Evolutionary conservation across 2,113 vertebrate genomes (phyloP).

Genomic region (Pristiophorus japonicus): DNA sequence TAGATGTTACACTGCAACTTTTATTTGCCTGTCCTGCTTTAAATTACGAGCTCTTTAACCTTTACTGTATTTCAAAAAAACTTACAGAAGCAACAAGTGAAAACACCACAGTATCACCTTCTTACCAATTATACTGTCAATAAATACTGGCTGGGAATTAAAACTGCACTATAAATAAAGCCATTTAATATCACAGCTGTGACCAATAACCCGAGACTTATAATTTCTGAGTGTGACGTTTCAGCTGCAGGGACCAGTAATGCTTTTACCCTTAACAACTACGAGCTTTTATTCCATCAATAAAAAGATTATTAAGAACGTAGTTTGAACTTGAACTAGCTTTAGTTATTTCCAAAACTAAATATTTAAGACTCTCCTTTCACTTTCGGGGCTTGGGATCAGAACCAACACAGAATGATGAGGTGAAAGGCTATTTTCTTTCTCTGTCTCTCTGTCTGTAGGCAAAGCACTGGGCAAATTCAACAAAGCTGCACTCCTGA

Average conservation of each 20-base stretch:
- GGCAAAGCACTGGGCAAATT: no score
- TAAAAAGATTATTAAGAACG: not conserved
- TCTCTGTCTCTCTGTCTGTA: no score
- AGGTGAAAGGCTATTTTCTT: not conserved
- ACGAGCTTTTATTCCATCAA: not conserved
- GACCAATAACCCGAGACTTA: not conserved
- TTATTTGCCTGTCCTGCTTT: not conserved
- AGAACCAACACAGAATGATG: not conserved
- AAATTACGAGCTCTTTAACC: not conserved
- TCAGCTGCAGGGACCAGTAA: not conserved
- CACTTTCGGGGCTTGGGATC: not conserved
- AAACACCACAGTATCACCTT: not conserved
- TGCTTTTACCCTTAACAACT: not conserved
- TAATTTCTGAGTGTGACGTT: not conserved
- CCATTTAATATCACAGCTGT: not conserved
- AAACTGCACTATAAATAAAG: not conserved
- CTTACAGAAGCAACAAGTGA: not conserved
- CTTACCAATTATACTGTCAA: not conserved
- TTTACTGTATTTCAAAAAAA: not conserved
- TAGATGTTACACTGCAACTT: not conserved
- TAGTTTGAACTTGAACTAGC: not conserved
- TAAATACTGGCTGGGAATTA: not conserved
- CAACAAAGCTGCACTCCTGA: not conserved
- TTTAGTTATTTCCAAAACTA: not conserved
- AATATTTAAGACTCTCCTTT: not conserved